Conservation (phyloP, 2,113 vertebrate species). For the Corynorhinus townsendii region DNA sequence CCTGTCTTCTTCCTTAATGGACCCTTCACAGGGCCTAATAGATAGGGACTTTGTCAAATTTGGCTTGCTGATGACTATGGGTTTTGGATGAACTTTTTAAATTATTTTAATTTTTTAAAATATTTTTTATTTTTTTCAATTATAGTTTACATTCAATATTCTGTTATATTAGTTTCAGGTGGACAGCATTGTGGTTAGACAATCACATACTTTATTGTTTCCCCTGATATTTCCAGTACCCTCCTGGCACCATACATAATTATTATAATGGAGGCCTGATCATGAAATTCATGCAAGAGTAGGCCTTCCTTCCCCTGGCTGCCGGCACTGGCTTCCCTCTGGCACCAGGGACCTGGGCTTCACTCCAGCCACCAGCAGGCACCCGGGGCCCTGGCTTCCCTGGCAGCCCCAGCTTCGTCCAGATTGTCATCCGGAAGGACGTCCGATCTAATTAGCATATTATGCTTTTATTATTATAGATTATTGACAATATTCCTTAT, state of each 20-base stretch:
- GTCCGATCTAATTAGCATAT: no score
- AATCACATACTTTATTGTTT: neutral
- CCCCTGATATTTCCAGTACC: neutral
- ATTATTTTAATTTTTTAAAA: neutral
- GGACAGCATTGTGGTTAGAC: neutral
- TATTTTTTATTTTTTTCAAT: neutral
- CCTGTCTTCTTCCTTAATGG: neutral
- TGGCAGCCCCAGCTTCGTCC: no score
- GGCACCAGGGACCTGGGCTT: no score
- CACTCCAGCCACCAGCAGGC: no score
- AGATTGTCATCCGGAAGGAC: no score
- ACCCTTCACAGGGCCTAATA: fast-evolving
- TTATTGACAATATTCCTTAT: neutral
- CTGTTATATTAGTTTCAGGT: neutral
- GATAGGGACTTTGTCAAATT: neutral
- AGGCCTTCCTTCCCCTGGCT: no score
- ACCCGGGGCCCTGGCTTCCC: no score
- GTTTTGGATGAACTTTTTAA: neutral
- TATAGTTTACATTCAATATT: neutral
- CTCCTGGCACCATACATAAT: neutral
- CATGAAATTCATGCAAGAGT: no score
- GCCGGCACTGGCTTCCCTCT: no score
- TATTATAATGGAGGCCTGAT: neutral
- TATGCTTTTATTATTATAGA: no score
- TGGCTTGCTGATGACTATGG: neutral